Base-by-base conservation (phyloP, 2,888 invertebrate species). In the Eilema griseolum region DNA sequence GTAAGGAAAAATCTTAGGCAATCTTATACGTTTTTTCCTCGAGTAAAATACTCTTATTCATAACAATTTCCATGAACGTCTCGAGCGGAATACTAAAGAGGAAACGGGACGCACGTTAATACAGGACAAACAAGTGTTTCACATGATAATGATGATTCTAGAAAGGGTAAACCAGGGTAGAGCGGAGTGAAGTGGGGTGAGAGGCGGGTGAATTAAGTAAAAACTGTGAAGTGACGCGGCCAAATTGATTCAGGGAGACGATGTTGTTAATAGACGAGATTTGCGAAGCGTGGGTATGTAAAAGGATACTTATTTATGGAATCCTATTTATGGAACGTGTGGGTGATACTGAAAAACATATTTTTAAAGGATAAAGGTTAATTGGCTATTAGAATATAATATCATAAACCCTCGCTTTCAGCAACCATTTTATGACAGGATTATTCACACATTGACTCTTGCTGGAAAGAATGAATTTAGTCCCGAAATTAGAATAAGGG, bases 241-340 rank as follows among this genome's bases (percentile, higher is more conserved):
- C 70, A 82, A 83, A 88, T 87, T 86, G 86, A 85, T 83, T 85
- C 77, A 76, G 81, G 84, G 83, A 81, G 75, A 66, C 78, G 76
- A 69, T 70, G 80, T 65, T 64, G 61, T 56, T 46, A 64, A 67
- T 37, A 56, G 60, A 67, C 11, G 46, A 70, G 59, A 31, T 66
- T 62, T 59, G 57, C 14, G 66, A 11, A 57, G 11, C 14, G 33
- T 8, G 26, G 24, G n/a, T 20, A 56, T 5, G 59, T 46, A 61
- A 63, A 70, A 3, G 31, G 31, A 63, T 70, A 57, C 5, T n/a
- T 33, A 37, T 70, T 66, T n/a, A n/a, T n/a, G n/a, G n/a, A n/a
- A n/a, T 20, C 26, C 20, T 70, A 67, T 70, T 70, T 70, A 62
- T 28, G n/a, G 31, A 33, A 66, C 5, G 31, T 11, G 70, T 66